phyloP scores from a whole-genome alignment of 2,113 vertebrate genomes.

The Mormyrus iriodes region DNA sequence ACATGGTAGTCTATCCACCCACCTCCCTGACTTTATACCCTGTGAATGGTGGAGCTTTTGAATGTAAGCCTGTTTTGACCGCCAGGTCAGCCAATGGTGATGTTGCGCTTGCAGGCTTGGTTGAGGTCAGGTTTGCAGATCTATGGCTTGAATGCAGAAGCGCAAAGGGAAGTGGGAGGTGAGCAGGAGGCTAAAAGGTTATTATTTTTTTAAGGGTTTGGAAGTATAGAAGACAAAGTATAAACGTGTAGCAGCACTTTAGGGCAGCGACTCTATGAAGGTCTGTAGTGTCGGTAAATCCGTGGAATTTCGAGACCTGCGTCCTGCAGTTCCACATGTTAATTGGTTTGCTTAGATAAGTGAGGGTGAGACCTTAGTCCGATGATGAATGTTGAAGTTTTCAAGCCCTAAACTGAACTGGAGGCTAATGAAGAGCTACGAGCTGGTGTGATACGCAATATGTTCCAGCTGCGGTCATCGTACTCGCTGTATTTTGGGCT shows the following conservation, averaged over 20 bases:
- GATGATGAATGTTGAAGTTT: neutral
- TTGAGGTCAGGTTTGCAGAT: neutral
- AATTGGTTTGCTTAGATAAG: neutral
- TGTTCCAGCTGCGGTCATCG: neutral
- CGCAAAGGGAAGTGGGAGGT: neutral
- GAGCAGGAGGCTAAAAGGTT: neutral
- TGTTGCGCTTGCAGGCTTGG: neutral
- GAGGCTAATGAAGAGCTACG: neutral
- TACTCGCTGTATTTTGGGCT: neutral
- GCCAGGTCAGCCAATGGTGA: neutral
- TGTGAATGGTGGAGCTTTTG: neutral
- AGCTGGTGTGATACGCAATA: neutral
- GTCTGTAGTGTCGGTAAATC: neutral
- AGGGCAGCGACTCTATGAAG: neutral
- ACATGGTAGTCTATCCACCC: neutral
- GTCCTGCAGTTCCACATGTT: neutral
- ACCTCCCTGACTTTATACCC: neutral
- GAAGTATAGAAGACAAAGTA: neutral
- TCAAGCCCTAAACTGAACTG: neutral
- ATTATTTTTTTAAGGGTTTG: neutral
- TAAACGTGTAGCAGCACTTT: neutral
- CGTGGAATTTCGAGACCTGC: neutral
- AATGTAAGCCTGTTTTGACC: neutral
- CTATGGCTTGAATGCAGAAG: neutral
- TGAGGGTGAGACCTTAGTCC: neutral